Base-by-base conservation (phyloP, 2,888 invertebrate genomes). In the Elegia similella region DNA sequence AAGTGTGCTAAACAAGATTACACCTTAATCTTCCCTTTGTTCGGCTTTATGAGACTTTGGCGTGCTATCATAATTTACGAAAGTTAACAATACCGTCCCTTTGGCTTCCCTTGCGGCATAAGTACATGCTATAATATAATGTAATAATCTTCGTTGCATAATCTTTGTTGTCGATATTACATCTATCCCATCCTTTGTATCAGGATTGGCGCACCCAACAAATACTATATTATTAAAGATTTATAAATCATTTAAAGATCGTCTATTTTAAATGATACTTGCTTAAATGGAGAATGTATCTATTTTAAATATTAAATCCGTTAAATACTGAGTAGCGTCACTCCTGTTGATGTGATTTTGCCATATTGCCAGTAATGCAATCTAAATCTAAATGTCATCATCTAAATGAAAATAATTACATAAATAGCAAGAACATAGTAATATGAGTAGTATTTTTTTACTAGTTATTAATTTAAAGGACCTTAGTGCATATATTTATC, bases 1-100 rank as follows among this genome's bases (percentile, higher is more conserved):
- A 47, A 55, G 55, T 55, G 38, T 55, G 42, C 55, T 55, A 34
- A 55, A 55, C 42, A 46, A 47, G 55, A 47, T 55, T 48, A 55
- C 55, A 55, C 38, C 55, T 55, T 47, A 55, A 55, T 55, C 47
- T 46, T 47, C 48, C 32, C 46, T 46, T 55, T 55, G 38, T 55
- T 55, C 47, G 38, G 38, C 29, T 42, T 55, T 55, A 48, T 55
- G 55, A 55, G 48, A 46, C 38, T 55, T 47, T 29, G 47, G 38
- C 55, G 55, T 32, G 54, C 29, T 55, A 55, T 55, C 38, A 55
- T 47, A 42, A 48, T 55, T 38, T 48, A 47, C 38, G 46, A 13
- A 47, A 48, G 47, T 46, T 38, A 30, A 55, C 47, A 47, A 47
- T 55, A 38, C 17, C 47, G 23, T 23, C 43, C 42, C 17, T 32